Conservation (phyloP, 2,113 vertebrate species). For the Sinocyclocheilus maitianheensis region DNA sequence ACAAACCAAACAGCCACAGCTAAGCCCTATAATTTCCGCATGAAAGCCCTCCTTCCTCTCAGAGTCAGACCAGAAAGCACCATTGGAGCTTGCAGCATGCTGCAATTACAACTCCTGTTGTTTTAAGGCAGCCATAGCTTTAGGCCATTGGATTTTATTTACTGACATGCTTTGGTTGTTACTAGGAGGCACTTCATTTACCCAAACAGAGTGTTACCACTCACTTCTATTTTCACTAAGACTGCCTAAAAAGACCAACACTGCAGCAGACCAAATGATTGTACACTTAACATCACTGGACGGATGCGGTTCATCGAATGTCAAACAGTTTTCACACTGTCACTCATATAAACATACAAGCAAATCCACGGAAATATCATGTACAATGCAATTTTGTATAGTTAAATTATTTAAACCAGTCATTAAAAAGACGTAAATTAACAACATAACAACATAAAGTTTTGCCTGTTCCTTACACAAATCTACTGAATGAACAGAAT, state of each 20-base stretch:
- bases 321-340: not conserved
- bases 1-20: constrained; percentile 39
- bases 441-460: not conserved
- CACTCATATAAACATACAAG: not conserved
- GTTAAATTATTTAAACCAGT: not conserved
- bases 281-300: not conserved
- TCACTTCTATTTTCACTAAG: constrained; percentile 48
- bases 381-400: not conserved
- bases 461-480: not conserved
- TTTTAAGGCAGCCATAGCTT: constrained; percentile 34
- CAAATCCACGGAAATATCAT: not conserved
- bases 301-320: not conserved
- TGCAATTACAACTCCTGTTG: constrained; percentile 50
- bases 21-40: constrained; percentile 40
- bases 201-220: constrained; percentile 53
- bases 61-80: constrained; percentile 33
- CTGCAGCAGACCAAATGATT: not conserved
- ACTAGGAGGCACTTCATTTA: constrained; percentile 58
- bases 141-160: constrained; percentile 53
- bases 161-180: constrained; percentile 61
- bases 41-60: constrained; percentile 41
- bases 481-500: not conserved
- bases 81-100: constrained; percentile 46
- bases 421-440: too few relatives aligned
- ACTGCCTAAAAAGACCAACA: not conserved